Evolutionary conservation across 2,888 invertebrate species (phyloP), one percentile per base, ranked within the genome.

Genomic region (Lasioglossum zephyrum): DNA sequence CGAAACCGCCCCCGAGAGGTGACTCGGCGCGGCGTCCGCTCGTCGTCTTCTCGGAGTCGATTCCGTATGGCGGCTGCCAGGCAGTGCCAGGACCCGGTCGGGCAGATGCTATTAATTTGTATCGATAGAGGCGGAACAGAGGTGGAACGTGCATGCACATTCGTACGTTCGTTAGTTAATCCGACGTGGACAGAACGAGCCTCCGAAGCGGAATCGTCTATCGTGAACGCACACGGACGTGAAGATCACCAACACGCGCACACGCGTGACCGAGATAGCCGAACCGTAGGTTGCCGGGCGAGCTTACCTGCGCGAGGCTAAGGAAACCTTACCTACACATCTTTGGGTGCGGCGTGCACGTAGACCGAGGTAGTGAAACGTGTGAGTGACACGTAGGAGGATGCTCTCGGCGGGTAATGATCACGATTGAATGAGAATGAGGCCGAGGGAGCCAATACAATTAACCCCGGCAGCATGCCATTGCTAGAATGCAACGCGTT

Each of bases 381-480:
- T 90, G 89, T 91, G 89, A 89, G 90, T 90, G 90, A 92, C 90
- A 93, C 91, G 93, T 93, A 93, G 92, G 92, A 92, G 92, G 93
- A 93, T 93, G 92, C 92, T 92, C 92, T 91, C 89, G 90, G 91
- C 91, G 91, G 90, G 92, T 93, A 93, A 94, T 93, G 94, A 94
- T 94, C 94, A 94, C 93, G 94, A 94, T 93, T 93, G 94, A 94
- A 94, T 94, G 94, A 92, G 93, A 94, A 94, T 94, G 93, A 94
- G 94, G 93, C 92, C 92, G 93, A 92, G 92, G 92, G 90, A 93
- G 92, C 93, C 93, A 93, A 93, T 93, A 94, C 94, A 94, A 94
- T 94, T 94, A 94, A 94, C 93, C 92, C 86, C 92, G 91, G 90
- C 89, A 93, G 89, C 93, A 91, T 93, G 91, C 93, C 93, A 91